Base-by-base conservation (phyloP, 2,113 vertebrate genomes). In the Felis catus region DNA sequence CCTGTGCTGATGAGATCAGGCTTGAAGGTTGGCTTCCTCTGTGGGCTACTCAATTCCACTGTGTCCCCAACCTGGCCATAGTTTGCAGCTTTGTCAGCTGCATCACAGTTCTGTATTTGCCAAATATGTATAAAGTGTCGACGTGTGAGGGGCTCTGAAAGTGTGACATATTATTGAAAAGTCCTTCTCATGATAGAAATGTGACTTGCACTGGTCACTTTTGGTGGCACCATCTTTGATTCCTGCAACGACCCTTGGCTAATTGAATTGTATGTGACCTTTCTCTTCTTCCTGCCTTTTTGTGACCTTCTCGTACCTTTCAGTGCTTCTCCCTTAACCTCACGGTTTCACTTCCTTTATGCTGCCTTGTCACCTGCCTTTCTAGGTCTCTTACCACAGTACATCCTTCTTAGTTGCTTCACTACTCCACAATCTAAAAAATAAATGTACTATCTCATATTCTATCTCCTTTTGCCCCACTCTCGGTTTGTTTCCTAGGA, bases 401-500 rank as follows among this genome's bases (percentile, higher is more conserved):
- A 58, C 55, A 1, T 36, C 45, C 5, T 81, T 58, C 66, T 82
- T 68, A 81, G 82, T 85, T 93, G 45, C 8, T 74, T 96, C 21
- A 53, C 21, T 93, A 53, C 3, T 79, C 16, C 48, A 39, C 87
- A 31, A 68, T 79, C 19, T 94, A 89, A 95, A 97, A 95, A 83
- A 33, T n/a, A 89, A 82, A 55, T 61, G 1, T 16, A n/a, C 63
- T 82, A 25, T 31, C 65, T 97, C 1, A 4, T 95, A 33, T 73
- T 71, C 6, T 1, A 68, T 71, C 16, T 36, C 48, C 11, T 86
- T 16, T 89, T 92, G 9, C 5, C 16, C n/a, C 13, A 21, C 18
- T 92, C 41, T 83, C 51, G 27, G 51, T 19, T 86, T 68, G n/a
- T 85, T 70, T 96, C 48, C 80, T 95, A 96, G 74, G 41, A 92